Base-by-base conservation (phyloP, 1,140 invertebrate genomes). In the Lepidurus couesii region DNA sequence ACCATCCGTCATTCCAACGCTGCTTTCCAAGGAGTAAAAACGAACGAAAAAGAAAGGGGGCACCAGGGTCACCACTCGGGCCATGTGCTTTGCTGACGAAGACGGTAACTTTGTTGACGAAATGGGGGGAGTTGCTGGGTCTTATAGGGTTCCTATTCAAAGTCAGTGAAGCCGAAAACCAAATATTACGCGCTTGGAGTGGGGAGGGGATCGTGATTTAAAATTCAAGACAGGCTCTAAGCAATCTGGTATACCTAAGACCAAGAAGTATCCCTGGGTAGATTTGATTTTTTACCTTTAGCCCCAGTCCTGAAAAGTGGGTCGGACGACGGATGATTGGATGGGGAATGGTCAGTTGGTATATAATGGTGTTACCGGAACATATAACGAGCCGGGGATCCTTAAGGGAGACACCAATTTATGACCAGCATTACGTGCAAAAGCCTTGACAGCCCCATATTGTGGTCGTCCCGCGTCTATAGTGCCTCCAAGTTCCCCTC, bases 51-150 rank as follows among this genome's bases (percentile, higher is more conserved):
- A 65, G n/a, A 21, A 13, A 65, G 21, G 21, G 21, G 8, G 16
- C 21, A 65, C n/a, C 53, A 65, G 53, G 53, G 53, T 65, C 53
- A 65, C 53, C 53, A 65, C 53, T 65, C 53, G 13, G 53, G 53
- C 53, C 53, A 65, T 65, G 53, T 65, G 53, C 53, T 65, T 53
- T 65, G 53, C 53, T 65, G 53, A 65, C 53, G 53, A 65, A 65
- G 21, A 65, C 21, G 21, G 53, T 65, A 13, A 65, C 53, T 65
- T 65, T 65, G 53, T 65, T 65, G 53, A 65, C 53, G 53, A 21
- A 65, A 65, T 65, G 53, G 53, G 34, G 34, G 34, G 2, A 34
- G 34, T 34, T 34, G 34, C 34, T 21, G 21, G 53, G n/a, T n/a
- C 53, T 65, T 13, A 65, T 65, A 34, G 16, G 16, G 0, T 65